A percentile compares a stretch with the other conserved stretches of the same genome.
These are phyloP conservation scores for Onychomys arenicola DNA, from an alignment of 2,797 vertebrate species.

Conservation along the genomic window DNA sequence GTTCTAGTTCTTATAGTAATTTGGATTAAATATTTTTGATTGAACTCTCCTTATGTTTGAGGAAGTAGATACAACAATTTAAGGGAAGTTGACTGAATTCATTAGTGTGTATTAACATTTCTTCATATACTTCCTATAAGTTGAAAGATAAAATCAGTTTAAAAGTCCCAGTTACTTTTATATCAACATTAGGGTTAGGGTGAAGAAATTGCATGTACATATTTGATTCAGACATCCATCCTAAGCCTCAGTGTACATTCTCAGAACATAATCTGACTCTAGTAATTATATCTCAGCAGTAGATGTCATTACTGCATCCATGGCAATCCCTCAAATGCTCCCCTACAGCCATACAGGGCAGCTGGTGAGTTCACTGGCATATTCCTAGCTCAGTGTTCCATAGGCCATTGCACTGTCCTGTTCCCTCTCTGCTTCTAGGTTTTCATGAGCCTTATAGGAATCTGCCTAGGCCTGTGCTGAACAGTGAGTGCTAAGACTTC, in stretches of 20 bases:
- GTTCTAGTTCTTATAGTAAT: background rate
- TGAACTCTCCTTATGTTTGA: background rate
- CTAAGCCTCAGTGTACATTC: background rate
- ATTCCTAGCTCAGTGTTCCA: background rate
- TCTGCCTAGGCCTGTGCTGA: background rate
- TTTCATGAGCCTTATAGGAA: background rate
- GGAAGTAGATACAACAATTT: background rate
- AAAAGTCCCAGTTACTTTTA: background rate
- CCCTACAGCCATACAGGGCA: fast-evolving
- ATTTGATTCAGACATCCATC: background rate
- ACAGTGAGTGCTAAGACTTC: too few relatives aligned
- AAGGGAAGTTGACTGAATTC: background rate
- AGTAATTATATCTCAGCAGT: background rate
- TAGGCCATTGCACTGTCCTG: background rate
- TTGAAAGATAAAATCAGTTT: background rate
- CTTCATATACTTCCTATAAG: background rate
- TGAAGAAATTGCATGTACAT: background rate
- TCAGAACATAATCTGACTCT: background rate
- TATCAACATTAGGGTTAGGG: background rate
- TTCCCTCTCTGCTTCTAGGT: background rate
- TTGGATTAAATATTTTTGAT: background rate
- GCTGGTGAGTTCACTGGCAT: background rate
- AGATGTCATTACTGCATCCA: background rate
- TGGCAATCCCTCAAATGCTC: background rate
- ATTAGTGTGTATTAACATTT: background rate